Evolutionary conservation across 2,797 vertebrate genomes (phyloP).

Genomic region (Ficedula albicollis): DNA sequence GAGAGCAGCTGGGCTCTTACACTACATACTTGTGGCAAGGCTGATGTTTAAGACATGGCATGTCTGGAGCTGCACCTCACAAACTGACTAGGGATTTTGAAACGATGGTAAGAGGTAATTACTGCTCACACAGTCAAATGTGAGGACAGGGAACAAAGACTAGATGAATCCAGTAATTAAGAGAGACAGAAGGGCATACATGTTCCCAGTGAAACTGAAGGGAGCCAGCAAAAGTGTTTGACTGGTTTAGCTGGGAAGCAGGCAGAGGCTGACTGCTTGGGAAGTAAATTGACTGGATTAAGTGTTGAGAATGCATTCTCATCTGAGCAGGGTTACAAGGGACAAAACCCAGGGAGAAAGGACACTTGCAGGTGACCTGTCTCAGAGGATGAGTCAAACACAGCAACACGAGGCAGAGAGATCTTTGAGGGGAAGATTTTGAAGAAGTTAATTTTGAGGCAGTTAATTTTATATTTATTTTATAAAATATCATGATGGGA

Average conservation of each 20-base stretch:
- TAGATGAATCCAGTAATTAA: slow-evolving; percentile 2
- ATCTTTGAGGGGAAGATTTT: neutral
- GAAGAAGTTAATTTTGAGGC: neutral
- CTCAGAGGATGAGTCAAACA: neutral
- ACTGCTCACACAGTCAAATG: neutral
- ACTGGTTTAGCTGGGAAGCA: neutral
- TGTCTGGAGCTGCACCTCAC: slow-evolving; percentile 41
- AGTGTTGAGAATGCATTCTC: neutral
- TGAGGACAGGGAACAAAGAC: slow-evolving; percentile 25
- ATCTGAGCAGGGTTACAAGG: neutral
- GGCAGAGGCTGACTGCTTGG: neutral
- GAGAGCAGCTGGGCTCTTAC: neutral
- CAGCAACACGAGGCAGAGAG: neutral
- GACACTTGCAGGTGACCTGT: neutral
- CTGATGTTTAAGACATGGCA: neutral
- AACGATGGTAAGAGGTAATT: slow-evolving; percentile 39
- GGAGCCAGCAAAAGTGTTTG: neutral
- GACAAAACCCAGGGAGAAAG: neutral
- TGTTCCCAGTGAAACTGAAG: neutral
- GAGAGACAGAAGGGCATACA: neutral
- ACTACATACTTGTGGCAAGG: neutral
- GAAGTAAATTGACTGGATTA: neutral
- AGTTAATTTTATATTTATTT: neutral
- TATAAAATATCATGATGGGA: neutral
- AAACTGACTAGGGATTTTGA: slow-evolving; percentile 28